Conservation (phyloP, 2,888 invertebrate genomes). For the Megastigmus dorsalis region DNA sequence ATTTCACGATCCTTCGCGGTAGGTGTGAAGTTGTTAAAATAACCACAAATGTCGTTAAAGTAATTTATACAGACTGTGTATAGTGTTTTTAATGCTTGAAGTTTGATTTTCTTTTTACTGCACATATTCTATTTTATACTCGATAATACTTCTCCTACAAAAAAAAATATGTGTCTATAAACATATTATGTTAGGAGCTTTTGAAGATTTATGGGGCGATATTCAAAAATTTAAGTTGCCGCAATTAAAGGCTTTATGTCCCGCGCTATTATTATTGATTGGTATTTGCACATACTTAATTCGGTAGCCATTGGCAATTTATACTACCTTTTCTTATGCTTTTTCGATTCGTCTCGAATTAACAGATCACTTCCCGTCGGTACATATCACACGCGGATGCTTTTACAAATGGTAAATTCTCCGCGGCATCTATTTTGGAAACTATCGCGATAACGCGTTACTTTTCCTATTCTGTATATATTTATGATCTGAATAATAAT, state of each 20-base stretch:
- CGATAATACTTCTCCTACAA: constrained; percentile 51
- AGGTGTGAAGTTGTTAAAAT: constrained; percentile 55
- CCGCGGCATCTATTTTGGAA: too few relatives aligned
- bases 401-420: too few relatives aligned
- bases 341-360: too few relatives aligned
- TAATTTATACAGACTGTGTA: constrained; percentile 52
- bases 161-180: constrained; percentile 47
- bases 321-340: too few relatives aligned
- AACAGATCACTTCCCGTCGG: too few relatives aligned
- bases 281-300: too few relatives aligned
- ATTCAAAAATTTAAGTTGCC: constrained; percentile 16
- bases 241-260: constrained; percentile 26
- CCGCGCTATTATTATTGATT: too few relatives aligned
- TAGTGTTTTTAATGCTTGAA: constrained; percentile 47
- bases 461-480: too few relatives aligned
- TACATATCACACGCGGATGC: too few relatives aligned
- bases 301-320: too few relatives aligned
- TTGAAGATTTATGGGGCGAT: constrained; percentile 37
- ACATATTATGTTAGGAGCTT: constrained; percentile 45
- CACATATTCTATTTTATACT: constrained; percentile 53
- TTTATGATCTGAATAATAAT: too few relatives aligned
- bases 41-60: constrained; percentile 52
- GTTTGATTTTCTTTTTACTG: constrained; percentile 54
- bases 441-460: too few relatives aligned
- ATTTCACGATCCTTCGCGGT: constrained; percentile 50